Conservation (phyloP, 2,888 invertebrate genomes). For the Drosophila paramelanica region DNA sequence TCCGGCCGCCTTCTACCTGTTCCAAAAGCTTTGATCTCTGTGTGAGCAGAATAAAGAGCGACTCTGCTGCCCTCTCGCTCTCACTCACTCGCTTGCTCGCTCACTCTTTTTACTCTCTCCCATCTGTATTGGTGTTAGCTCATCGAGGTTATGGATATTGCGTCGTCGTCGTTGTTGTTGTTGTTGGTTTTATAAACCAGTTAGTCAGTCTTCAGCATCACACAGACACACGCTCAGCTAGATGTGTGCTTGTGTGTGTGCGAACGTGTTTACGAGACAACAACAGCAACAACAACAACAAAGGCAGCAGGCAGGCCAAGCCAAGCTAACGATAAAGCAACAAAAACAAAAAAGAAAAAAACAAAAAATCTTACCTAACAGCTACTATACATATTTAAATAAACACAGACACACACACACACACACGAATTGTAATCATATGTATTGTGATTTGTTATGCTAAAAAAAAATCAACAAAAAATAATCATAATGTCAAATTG, state of each 20-base stretch:
- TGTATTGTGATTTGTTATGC: constrained; percentile 32
- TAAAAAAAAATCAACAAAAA: constrained; percentile 12
- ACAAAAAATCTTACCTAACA: constrained; percentile 56
- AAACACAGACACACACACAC: constrained; percentile 11
- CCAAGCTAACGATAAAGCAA: constrained; percentile 22
- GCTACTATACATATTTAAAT: constrained; percentile 38
- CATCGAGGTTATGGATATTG: constrained; percentile 79
- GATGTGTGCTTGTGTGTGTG: constrained; percentile 19
- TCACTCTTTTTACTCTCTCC: constrained; percentile 1
- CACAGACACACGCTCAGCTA: constrained; percentile 30
- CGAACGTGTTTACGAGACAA: constrained; percentile 73
- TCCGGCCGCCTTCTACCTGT: constrained; percentile 12
- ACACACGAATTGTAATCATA: constrained; percentile 35
- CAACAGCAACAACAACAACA: constrained; percentile 32
- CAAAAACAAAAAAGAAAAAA: constrained; percentile 21
- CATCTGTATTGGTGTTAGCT: constrained; percentile 72
- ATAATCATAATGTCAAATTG: constrained; percentile 46
- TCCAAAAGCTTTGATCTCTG: constrained; percentile 45
- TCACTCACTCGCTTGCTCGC: constrained; percentile 14
- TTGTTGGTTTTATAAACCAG: constrained; percentile 63
- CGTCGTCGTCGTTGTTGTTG: constrained; percentile 67
- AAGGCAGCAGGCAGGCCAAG: constrained; percentile 46
- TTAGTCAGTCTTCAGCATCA: constrained; percentile 77
- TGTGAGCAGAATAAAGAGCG: constrained; percentile 66
- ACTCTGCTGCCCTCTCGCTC: constrained; percentile 23